Conservation (phyloP, 1,140 invertebrate species). For the Physella acuta region DNA sequence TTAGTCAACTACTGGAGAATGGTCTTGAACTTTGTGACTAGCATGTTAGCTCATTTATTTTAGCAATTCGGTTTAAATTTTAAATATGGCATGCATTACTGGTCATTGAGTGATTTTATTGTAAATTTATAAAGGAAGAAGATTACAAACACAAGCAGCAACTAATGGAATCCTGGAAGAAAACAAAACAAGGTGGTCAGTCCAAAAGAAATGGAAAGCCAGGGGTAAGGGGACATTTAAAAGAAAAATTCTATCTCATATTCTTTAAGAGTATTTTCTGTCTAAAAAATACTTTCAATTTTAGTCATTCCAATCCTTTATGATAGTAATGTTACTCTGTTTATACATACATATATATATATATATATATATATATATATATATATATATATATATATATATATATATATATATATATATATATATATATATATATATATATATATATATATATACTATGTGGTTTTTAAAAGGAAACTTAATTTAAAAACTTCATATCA, state of each 20-base stretch:
- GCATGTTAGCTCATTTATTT: no score
- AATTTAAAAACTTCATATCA: no score
- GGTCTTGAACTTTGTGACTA: no score
- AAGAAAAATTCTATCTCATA: background rate
- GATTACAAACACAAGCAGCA: slow-evolving; percentile 8
- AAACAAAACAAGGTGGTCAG: background rate
- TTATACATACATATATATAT: no score
- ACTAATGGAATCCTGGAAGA: background rate
- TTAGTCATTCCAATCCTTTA: background rate
- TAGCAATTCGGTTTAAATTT: no score
- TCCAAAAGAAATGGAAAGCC: no score
- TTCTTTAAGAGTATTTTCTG: background rate
- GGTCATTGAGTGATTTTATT: background rate
- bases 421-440: background rate
- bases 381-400: background rate
- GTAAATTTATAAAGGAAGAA: background rate
- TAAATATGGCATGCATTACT: no score
- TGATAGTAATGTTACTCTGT: background rate
- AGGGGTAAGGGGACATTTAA: no score
- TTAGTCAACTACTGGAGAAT: no score
- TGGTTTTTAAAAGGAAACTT: background rate
- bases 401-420: background rate
- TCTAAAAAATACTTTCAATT: background rate
- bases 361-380: background rate
- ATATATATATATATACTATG: background rate